These are phyloP conservation scores for Eudorcas thomsonii DNA, from an alignment of 2,113 vertebrate species.

Conservation along the genomic window DNA sequence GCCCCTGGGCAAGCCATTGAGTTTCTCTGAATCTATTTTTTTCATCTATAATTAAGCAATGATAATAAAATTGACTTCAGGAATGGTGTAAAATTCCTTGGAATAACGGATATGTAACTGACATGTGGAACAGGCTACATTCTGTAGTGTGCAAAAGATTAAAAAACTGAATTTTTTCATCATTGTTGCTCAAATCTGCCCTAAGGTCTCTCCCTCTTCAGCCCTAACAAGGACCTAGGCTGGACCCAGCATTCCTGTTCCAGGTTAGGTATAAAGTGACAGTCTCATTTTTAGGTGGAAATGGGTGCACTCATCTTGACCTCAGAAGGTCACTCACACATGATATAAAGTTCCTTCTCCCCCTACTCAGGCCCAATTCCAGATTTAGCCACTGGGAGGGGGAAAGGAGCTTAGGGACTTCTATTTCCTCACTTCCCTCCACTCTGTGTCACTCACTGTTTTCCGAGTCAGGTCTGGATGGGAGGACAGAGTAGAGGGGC, in stretches of 20 bases:
- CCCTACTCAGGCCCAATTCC: not conserved
- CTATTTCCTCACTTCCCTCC: not conserved
- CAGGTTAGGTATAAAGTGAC: not conserved
- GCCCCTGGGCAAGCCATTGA: not conserved
- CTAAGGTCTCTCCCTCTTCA: not conserved
- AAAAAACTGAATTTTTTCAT: not conserved
- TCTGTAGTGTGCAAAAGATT: fast-evolving
- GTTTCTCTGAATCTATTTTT: not conserved
- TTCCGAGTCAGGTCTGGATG: not conserved
- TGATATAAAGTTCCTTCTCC: not conserved
- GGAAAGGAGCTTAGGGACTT: not conserved
- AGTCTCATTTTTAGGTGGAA: not conserved
- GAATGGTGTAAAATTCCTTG: no score
- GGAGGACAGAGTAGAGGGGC: no score
- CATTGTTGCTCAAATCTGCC: not conserved
- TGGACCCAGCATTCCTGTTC: not conserved
- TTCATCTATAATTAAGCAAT: not conserved
- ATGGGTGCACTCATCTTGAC: not conserved
- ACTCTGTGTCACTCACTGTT: no score
- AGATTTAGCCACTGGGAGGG: not conserved
- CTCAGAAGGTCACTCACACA: not conserved
- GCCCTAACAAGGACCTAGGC: not conserved
- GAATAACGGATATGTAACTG: fast-evolving
- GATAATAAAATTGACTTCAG: not conserved
- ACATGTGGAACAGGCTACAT: fast-evolving